Percentiles rank a stretch among this genome's conserved stretches.
phyloP scores from a whole-genome alignment of 2,113 vertebrate genomes.

The Phodopus roborovskii region DNA sequence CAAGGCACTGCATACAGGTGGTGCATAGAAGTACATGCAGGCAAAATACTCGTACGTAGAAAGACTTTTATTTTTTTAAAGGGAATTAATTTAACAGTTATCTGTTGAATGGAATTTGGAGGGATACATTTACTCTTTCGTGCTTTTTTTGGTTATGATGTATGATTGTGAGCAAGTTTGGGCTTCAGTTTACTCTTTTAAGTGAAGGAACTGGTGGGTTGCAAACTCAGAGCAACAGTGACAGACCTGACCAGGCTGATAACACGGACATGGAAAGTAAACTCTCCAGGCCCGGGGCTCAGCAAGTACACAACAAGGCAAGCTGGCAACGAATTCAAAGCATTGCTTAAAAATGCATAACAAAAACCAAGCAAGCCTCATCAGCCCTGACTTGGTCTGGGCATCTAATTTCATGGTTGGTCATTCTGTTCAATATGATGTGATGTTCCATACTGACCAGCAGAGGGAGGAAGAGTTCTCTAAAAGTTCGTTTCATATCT shows the following conservation, averaged over 20 bases:
- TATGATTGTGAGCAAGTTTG: slow-evolving; percentile 29
- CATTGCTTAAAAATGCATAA: not conserved
- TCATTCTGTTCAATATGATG: not conserved
- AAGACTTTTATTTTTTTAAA: not conserved
- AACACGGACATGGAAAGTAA: too few relatives aligned
- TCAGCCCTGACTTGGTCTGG: not conserved
- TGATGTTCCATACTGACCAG: slow-evolving; percentile 47
- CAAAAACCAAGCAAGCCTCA: not conserved
- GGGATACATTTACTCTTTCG: not conserved
- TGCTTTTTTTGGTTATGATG: not conserved
- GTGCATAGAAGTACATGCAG: not conserved
- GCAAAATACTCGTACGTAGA: not conserved
- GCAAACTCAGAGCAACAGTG: not conserved
- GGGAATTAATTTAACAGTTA: not conserved
- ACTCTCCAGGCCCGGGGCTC: not conserved
- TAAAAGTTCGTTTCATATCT: not conserved
- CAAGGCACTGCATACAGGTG: not conserved
- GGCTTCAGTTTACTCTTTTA: not conserved
- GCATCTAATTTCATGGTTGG: not conserved
- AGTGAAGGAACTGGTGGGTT: not conserved
- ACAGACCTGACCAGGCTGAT: not conserved
- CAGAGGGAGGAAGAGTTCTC: slow-evolving; percentile 66
- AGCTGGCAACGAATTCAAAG: not conserved
- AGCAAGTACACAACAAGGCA: not conserved
- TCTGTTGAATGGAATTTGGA: slow-evolving; percentile 5